These are phyloP conservation scores for Gonatopus flavifemur DNA, from an alignment of 1,140 invertebrate genomes.

Conservation along the genomic window DNA sequence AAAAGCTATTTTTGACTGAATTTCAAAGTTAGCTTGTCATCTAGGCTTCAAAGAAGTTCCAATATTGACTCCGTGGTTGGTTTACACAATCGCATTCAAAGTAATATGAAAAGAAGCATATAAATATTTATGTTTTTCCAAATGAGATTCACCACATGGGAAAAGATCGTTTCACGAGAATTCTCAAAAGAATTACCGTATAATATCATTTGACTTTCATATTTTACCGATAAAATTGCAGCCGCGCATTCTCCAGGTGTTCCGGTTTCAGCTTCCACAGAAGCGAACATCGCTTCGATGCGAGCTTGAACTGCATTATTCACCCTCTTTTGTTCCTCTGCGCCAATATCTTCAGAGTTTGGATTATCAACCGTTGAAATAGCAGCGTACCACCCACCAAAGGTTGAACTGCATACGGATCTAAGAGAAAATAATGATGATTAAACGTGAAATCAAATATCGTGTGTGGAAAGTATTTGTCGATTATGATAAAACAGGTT, in stretches of 20 bases:
- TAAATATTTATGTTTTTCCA: background rate
- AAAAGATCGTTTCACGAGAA: too few relatives aligned
- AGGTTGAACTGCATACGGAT: conserved; percentile 48
- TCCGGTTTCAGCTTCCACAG: conserved; percentile 72
- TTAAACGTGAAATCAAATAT: too few relatives aligned
- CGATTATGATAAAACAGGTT: too few relatives aligned
- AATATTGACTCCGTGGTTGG: too few relatives aligned
- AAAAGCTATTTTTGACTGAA: too few relatives aligned
- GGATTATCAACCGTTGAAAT: conserved; percentile 29
- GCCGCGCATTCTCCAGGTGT: conserved; percentile 53
- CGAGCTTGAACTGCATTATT: conserved; percentile 80
- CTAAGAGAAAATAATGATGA: conserved; percentile 13
- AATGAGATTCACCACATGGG: too few relatives aligned
- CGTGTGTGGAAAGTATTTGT: too few relatives aligned
- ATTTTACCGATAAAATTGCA: conserved; percentile 51
- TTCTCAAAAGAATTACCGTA: conserved; percentile 1
- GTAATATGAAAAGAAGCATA: background rate
- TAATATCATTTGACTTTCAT: conserved; percentile 2
- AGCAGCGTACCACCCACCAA: conserved; percentile 38
- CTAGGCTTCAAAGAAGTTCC: too few relatives aligned
- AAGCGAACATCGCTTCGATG: conserved; percentile 81
- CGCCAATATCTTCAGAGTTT: conserved; percentile 24
- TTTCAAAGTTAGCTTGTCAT: too few relatives aligned
- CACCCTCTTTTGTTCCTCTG: conserved; percentile 52
- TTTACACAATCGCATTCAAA: too few relatives aligned